phyloP scores from a whole-genome alignment of 2,113 vertebrate species.

The Salvelinus sp. region DNA sequence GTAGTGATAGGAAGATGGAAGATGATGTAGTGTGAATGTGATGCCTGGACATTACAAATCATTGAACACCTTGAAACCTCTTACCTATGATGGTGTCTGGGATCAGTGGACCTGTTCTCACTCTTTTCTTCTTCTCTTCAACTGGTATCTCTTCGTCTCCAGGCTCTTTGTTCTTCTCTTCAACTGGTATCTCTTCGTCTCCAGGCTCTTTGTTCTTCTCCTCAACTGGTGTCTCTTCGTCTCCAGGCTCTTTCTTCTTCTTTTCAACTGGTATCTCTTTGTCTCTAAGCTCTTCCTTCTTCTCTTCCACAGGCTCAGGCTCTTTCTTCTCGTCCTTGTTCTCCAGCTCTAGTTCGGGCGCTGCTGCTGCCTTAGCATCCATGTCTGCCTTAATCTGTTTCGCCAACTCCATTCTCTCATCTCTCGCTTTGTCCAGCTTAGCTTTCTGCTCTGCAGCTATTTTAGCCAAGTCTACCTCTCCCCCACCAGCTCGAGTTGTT shows the following conservation, averaged over 20 bases:
- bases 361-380: constrained; percentile 1
- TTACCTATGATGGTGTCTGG: constrained; percentile 66
- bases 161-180: constrained; percentile 53
- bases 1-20: too few species aligned
- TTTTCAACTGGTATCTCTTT: constrained; percentile 25
- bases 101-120: constrained; percentile 52
- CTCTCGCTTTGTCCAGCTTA: constrained; percentile 58
- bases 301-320: neutral
- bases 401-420: constrained; percentile 44
- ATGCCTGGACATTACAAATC: too few species aligned
- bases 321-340: neutral
- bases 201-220: constrained; percentile 51
- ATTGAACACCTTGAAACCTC: neutral
- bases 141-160: constrained; percentile 15
- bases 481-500: constrained; percentile 68
- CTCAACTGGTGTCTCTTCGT: constrained; percentile 16
- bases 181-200: constrained; percentile 15
- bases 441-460: constrained; percentile 64
- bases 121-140: constrained; percentile 49
- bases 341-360: neutral
- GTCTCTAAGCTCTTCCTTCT: neutral
- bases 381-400: constrained; percentile 46
- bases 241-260: constrained; percentile 49
- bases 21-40: too few species aligned
- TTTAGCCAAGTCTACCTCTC: constrained; percentile 54